phyloP scores from a whole-genome alignment of 2,888 invertebrate species.

The Eilema depressum region DNA sequence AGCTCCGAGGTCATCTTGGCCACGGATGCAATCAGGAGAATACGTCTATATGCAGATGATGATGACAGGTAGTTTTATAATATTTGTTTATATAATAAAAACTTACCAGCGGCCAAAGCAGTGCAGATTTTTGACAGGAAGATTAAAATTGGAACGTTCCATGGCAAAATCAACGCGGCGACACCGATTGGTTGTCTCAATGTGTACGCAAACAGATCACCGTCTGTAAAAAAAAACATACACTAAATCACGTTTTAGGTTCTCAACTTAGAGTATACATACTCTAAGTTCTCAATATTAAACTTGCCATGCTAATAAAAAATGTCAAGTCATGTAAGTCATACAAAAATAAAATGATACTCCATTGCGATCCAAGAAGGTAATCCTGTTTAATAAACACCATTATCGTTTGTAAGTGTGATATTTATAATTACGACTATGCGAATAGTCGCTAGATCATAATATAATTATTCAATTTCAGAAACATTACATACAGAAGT shows the following conservation, averaged over 20 bases:
- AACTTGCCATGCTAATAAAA: not conserved
- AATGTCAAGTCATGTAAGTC: not conserved
- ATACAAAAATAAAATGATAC: not conserved
- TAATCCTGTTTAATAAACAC: not conserved
- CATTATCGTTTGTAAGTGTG: too few species aligned
- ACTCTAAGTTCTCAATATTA: not conserved
- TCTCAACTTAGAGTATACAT: too few species aligned
- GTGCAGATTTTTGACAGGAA: slow-evolving; percentile 95
- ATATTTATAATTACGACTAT: not conserved
- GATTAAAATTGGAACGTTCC: slow-evolving; percentile 96
- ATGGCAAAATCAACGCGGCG: slow-evolving; percentile 95
- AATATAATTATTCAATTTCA: too few species aligned
- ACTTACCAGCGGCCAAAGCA: slow-evolving; percentile 86
- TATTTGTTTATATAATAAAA: not conserved
- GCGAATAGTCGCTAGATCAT: not conserved
- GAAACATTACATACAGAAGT: too few species aligned
- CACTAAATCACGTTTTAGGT: not conserved
- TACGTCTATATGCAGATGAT: too few species aligned
- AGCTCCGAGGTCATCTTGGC: too few species aligned
- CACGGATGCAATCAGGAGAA: too few species aligned
- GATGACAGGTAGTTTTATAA: too few species aligned
- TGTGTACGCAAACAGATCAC: slow-evolving; percentile 91
- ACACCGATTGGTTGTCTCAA: slow-evolving; percentile 87
- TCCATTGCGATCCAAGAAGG: not conserved
- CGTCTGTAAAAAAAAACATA: slow-evolving; percentile 80